Base-by-base conservation (phyloP, 1,140 invertebrate genomes). In the Drosophila rufa region DNA sequence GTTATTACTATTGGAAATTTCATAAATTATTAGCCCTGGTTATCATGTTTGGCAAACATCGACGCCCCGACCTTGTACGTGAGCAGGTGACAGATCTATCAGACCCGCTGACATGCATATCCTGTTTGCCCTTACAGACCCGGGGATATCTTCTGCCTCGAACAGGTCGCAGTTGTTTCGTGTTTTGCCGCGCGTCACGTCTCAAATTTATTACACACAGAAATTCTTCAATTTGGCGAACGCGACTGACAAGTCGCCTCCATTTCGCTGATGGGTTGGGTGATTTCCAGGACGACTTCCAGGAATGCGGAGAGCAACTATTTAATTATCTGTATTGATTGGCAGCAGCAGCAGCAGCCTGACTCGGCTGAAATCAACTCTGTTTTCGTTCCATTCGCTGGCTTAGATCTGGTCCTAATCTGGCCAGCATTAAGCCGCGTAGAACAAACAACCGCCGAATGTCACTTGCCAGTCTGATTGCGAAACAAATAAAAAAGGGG, bases 21-120 rank as follows among this genome's bases (percentile, higher is more conserved):
- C 84, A 89, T 83, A 87, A 87, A 87, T 89, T 75, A 68, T 75
- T 65, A 60, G 59, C 36, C 64, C 17, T 45, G 74, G 67, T 62
- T 82, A 82, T 82, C 62, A 80, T 69, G 67, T 70, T 87, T 60
- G 55, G 60, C 66, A 76, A 87, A 73, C 81, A 81, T 66, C 38
- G 70, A 80, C 84, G 53, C 67, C 38, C 42, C 27, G 40, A 33
- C 45, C 46, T 33, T 17, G 83, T 80, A 87, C 84, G 84, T 89
- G 80, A 77, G 68, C 84, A 89, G 85, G 84, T 83, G 84, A 90
- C 77, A 89, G 71, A 74, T 75, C 80, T 89, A 86, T 87, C 84
- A 89, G 53, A 57, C 57, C 48, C 51, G 66, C 43, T 73, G 84
- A 83, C 82, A 87, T 78, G 57, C 71, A 75, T 81, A 78, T 78